Base-by-base conservation (phyloP, 2,113 vertebrate genomes). In the Alectura lathami region DNA sequence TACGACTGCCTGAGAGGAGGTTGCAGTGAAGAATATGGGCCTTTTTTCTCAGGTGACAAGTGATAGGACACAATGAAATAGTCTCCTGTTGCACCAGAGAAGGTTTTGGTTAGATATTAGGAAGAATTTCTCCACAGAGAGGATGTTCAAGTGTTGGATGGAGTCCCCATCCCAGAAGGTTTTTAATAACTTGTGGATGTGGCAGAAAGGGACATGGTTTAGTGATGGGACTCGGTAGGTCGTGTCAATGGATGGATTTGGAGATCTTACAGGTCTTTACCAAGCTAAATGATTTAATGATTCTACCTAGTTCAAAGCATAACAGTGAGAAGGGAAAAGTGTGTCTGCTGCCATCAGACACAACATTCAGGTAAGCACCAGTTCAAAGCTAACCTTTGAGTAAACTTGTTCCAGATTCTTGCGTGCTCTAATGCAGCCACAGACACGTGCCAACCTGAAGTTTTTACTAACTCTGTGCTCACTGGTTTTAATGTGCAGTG, bases 401-500 rank as follows among this genome's bases (percentile, higher is more conserved):
- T 36, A 80, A 63, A 66, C 36, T 88, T 81, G 30, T 86, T 78
- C 45, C 62, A 51, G 20, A 29, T 68, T 82, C 77, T 78, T 68
- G 9, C 43, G 32, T 66, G 30, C 11, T 82, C n/a, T 92, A 64
- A 51, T 0, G 2, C 4, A 83, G 4, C 23, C 63, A 51, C 12
- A 60, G 47, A 7, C 10, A 63, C 32, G 79, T 8, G 54, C 9
- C 38, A 74, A 53, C 45, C 51, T 88, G 92, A 83, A 62, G 30
- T 7, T 91, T 96, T 93, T 77, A 32, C 67, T 81, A 48, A 27
- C 29, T 48, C 29, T 64, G 26, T 54, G 59, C 23, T 6, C 57
- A 86, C 29, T 21, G 45, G 53, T 76, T 88, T 95, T 79, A 94
- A 70, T 50, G 32, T 73, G 91, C 85, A 88, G 24, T 63, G 85